Percentiles rank a stretch among this genome's conserved stretches.
These are phyloP conservation scores for Campylomormyrus tamandua DNA, from an alignment of 2,113 vertebrate genomes.

Conservation along the genomic window DNA sequence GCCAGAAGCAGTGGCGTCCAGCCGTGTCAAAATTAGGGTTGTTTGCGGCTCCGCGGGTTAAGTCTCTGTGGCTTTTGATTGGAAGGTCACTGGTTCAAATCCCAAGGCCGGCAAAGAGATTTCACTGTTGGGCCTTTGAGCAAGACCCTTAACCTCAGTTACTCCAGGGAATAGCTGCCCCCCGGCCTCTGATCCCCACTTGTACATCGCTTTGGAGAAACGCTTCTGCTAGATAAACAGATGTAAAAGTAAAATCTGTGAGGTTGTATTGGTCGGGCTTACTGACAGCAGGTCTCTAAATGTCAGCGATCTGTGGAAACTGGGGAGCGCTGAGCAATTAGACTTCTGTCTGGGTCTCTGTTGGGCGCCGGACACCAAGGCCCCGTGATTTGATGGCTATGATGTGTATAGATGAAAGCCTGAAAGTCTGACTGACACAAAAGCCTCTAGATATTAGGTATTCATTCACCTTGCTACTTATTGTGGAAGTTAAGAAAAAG, in stretches of 20 bases:
- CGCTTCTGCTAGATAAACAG: neutral
- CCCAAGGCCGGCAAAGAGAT: neutral
- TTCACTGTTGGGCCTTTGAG: neutral
- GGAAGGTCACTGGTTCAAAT: neutral
- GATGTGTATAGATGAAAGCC: neutral
- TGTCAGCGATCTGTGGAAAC: neutral
- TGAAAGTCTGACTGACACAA: neutral
- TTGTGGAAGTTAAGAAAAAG: neutral
- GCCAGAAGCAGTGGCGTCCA: neutral
- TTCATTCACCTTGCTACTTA: neutral
- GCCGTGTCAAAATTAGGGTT: neutral
- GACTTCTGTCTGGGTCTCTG: neutral
- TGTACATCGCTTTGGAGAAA: neutral
- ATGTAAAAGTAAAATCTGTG: neutral
- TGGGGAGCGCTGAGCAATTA: neutral
- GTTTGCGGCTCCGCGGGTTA: neutral
- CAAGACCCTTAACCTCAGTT: neutral
- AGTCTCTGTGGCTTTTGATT: neutral
- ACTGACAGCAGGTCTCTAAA: neutral
- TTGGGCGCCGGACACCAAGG: neutral
- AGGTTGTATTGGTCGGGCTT: too few species aligned
- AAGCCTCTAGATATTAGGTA: neutral
- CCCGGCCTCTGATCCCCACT: neutral
- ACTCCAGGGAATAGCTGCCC: neutral
- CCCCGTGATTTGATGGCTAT: neutral